Evolutionary conservation across 2,888 invertebrate species (phyloP), one percentile per base, ranked within the genome.

Genomic region (Hofmannophila pseudospretella): DNA sequence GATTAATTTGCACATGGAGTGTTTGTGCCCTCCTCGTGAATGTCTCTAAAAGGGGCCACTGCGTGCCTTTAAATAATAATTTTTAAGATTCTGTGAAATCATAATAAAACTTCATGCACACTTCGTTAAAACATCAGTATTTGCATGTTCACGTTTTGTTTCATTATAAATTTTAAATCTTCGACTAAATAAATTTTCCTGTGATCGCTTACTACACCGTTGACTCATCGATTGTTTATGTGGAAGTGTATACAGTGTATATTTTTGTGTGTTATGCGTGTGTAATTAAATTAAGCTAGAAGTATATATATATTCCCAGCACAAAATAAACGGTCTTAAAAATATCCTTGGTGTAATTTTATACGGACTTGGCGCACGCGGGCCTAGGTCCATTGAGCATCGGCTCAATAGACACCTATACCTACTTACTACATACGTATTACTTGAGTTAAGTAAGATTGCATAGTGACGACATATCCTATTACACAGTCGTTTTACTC

Each of bases 1-100:
- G 75, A 75, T 75, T 82, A 75, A 75, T 80, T 77, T 86, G 85
- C 84, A 85, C 84, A 75, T 82, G 82, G 78, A 80, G 85, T 85
- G 81, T 84, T 81, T 82, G 76, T 81, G 64, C 63, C 71, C 77
- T 67, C 71, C 68, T 67, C 72, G 79, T 82, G 76, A 71, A 74
- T 80, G 79, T 82, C 68, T 75, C 62, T 71, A 61, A 57, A 58
- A 67, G 61, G 55, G 60, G 62, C 60, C 41, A 62, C 57, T 55
- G 51, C 41, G 47, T 60, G 62, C 67, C 66, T 57, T 39, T 46
- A 37, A 37, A 39, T 23, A 30, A 33, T 30, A 13, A 14, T 48
- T 53, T 52, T 51, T 51, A 60, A 60, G 51, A 54, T 49, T 50
- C 51, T 66, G 59, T 65, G 51, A 62, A 63, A 65, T 51, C 53